Base-by-base conservation (phyloP, 1,140 invertebrate species). In the Tetranychus cinnabarinus region DNA sequence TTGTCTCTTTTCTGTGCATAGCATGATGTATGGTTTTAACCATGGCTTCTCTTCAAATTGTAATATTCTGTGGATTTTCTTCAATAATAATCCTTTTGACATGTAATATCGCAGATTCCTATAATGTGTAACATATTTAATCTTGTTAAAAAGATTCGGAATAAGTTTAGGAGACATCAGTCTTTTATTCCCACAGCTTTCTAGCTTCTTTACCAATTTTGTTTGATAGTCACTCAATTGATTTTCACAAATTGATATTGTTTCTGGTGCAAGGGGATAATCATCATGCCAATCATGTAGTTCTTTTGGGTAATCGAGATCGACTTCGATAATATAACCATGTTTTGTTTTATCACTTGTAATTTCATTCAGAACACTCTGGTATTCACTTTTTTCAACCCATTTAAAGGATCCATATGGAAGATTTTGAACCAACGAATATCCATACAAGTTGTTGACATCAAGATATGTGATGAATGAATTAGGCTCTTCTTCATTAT, bases 31-130 rank as follows among this genome's bases (percentile, higher is more conserved):
- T 5, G 67, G 58, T 66, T 73, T 70, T 37, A 78, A 64, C 72
- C 72, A 78, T 60, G 64, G 33, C 45, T 67, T 68, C 72, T 79
- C 75, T 42, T 73, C 68, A 68, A 79, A 72, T 64, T 65, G 70
- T 78, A 69, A 61, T 37, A 76, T 68, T 68, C 71, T 66, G 70
- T 78, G 69, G 39, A 78, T 69, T 70, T 76, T 75, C 52, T 63
- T 71, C 55, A 77, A 57, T 64, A 67, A 68, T 36, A 79, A 50
- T 45, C 75, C 77, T 61, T 69, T 33, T 57, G 69, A 57, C 33
- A 77, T n/a, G 64, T 69, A 74, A 67, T 75, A 73, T 69, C 76
- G 68, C 42, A 47, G 23, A 3, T 12, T 47, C 12, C 12, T 3
- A 47, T n/a, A 15, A 47, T 47, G 12, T 2, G 23, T 47, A 8